Conservation (phyloP, 37 sponge, comb jelly and placozoan species). For the Geodia barretti region DNA sequence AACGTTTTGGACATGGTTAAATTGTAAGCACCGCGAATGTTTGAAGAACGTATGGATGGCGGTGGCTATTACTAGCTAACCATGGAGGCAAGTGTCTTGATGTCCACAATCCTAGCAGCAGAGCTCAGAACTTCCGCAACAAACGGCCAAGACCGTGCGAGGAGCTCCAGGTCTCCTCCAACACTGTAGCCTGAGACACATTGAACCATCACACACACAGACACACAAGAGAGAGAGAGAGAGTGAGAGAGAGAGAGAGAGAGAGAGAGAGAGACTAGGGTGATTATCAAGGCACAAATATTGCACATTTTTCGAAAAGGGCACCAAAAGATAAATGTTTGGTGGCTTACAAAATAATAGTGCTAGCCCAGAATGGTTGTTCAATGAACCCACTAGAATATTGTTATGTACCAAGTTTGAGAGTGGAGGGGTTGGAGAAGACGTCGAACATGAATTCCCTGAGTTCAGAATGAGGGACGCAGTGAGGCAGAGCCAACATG, state of each 20-base stretch:
- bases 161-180: constrained; percentile 65
- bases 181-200: constrained; percentile 59
- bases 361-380: no score
- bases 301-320: no score
- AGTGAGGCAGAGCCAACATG: constrained; percentile 40
- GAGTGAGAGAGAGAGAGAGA: neutral
- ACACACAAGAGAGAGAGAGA: neutral
- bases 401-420: constrained; percentile 74
- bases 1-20: no score
- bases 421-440: constrained; percentile 22
- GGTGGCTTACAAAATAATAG: no score
- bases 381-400: no score
- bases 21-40: neutral
- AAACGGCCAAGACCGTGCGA: constrained; percentile 68
- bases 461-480: constrained; percentile 33
- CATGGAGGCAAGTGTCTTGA: constrained; percentile 42
- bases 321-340: no score
- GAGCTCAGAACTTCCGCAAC: constrained; percentile 30
- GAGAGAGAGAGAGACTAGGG: neutral
- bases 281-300: no score
- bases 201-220: no score
- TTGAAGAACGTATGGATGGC: neutral
- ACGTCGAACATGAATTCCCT: constrained; percentile 38
- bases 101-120: constrained; percentile 56
- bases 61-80: constrained; percentile 18